Base-by-base conservation (phyloP, 2,888 invertebrate species). In the Choreutis nemorana region DNA sequence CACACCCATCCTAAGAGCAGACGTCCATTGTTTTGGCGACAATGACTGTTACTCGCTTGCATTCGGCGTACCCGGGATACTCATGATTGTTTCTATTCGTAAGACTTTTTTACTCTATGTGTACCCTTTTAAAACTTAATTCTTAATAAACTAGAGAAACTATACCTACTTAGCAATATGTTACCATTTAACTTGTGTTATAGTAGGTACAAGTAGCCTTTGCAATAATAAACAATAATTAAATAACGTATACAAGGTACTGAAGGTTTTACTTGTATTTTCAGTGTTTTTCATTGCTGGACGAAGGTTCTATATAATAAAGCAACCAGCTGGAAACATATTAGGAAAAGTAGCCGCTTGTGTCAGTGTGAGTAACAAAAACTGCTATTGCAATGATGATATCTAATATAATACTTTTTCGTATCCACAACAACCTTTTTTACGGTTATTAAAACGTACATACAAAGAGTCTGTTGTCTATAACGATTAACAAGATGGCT, bases 61-160 rank as follows among this genome's bases (percentile, higher is more conserved):
- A 0, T 97, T 97, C 59, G 91, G 94, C 1, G 86, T 97, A 3
- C 96, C 97, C 0, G 92, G 94, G 1, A 46, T 87, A 27, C 81
- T 96, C 1, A 96, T 97, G 95, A 55, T 92, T 11, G 34, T 88
- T 3, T 89, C 96, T 1, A 82, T 94, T 34, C 58, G 91, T 92
- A 78, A 83, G 81, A 61, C 16, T 18, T 6, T 30, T 23, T 9
- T 5, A n/a, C n/a, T n/a, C n/a, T n/a, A n/a, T n/a, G n/a, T n/a
- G n/a, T n/a, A n/a, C n/a, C n/a, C n/a, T n/a, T 23, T 10, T 7
- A 7, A 22, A 23, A 23, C n/a, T 32, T 12, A 23, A 14, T n/a
- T n/a, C n/a, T n/a, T n/a, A n/a, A n/a, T n/a, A n/a, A n/a, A n/a
- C n/a, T n/a, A n/a, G n/a, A n/a, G n/a, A n/a, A n/a, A n/a, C n/a